phyloP scores from a whole-genome alignment of 2,113 vertebrate species.

The Scalopus aquaticus region DNA sequence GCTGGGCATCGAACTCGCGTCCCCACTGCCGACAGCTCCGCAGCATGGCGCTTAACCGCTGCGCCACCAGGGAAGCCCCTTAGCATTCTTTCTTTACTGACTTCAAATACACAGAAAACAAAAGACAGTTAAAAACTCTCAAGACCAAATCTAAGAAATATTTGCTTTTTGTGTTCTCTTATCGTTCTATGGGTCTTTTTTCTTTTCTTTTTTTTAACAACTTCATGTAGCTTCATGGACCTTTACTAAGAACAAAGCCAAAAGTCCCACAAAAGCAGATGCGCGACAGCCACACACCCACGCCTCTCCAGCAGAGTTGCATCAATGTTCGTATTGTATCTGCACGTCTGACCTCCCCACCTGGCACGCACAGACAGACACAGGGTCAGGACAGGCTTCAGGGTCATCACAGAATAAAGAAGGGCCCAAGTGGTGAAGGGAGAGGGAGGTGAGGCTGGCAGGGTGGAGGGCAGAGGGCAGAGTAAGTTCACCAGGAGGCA shows the following conservation, averaged over 20 bases:
- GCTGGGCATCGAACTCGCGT: too few species aligned
- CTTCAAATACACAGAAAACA: not conserved
- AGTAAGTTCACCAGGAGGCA: not conserved
- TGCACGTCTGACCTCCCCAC: not conserved
- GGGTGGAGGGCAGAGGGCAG: not conserved
- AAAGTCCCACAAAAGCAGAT: not conserved
- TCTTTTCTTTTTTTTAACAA: not conserved
- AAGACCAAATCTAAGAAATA: not conserved
- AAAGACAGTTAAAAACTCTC: not conserved
- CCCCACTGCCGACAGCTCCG: too few species aligned
- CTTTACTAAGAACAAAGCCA: not conserved
- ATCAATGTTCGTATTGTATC: fast-evolving
- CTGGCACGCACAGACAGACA: not conserved
- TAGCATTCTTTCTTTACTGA: not conserved
- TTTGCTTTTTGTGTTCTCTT: not conserved
- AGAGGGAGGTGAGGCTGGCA: too few species aligned
- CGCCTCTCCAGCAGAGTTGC: too few species aligned
- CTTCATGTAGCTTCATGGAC: not conserved
- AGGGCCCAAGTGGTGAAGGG: not conserved
- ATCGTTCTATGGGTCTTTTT: not conserved
- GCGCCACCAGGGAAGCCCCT: too few species aligned
- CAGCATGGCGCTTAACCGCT: too few species aligned
- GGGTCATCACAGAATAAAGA: not conserved
- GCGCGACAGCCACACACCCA: too few species aligned
- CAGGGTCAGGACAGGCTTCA: not conserved